Evolutionary conservation across 2,888 invertebrate genomes (phyloP).

Genomic region (Galeruca laticollis): DNA sequence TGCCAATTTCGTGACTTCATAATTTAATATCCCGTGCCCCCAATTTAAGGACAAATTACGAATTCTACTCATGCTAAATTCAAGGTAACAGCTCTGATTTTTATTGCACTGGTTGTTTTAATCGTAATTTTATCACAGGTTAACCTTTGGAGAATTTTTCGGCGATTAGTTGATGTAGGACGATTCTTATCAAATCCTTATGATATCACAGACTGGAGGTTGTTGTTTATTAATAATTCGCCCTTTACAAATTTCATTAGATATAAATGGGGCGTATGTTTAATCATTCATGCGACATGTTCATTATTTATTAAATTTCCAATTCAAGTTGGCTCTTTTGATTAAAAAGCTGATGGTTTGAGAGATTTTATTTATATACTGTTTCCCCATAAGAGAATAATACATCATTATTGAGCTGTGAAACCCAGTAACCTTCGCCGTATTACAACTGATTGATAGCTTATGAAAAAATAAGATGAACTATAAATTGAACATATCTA

Average conservation of each 20-base stretch:
- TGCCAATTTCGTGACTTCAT: background rate
- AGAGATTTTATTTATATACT: background rate
- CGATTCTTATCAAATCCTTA: conserved; percentile 14
- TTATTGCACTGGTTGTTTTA: background rate
- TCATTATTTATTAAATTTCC: background rate
- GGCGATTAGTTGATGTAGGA: conserved; percentile 6
- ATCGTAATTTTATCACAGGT: background rate
- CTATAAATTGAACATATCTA: too few species aligned
- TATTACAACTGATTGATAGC: too few species aligned
- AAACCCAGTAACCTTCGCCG: too few species aligned
- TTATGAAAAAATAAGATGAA: too few species aligned
- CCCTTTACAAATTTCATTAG: background rate
- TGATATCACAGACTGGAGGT: background rate
- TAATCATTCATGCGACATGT: background rate
- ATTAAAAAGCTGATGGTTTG: background rate
- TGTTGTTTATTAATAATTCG: conserved; percentile 9
- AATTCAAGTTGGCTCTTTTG: background rate
- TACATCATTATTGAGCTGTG: too few species aligned
- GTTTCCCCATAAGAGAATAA: too few species aligned
- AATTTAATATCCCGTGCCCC: background rate
- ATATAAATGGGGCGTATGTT: background rate
- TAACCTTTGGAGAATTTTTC: conserved; percentile 4
- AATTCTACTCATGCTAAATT: conserved; percentile 1
- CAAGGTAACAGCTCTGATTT: background rate
- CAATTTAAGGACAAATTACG: background rate